Conservation (phyloP, 2,888 invertebrate species). For the Furcula furcula region DNA sequence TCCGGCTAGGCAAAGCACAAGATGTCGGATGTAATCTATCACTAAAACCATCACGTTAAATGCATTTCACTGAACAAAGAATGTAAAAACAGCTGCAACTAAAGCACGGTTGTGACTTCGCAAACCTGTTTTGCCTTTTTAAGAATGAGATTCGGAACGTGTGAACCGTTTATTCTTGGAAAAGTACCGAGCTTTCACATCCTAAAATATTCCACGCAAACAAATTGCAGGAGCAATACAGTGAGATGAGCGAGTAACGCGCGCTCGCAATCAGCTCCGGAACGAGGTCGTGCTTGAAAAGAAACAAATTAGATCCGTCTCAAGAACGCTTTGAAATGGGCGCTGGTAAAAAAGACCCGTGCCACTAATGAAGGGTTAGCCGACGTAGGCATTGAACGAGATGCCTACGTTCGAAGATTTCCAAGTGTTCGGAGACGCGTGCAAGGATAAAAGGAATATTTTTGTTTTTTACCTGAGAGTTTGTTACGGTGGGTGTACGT, state of each 20-base stretch:
- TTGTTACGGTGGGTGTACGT: no score
- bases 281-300: constrained; percentile 66
- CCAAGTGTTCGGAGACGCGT: constrained; percentile 10
- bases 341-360: constrained; percentile 54
- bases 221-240: constrained; percentile 53
- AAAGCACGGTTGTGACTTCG: constrained; percentile 22
- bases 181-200: constrained; percentile 28
- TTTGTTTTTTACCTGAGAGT: no score
- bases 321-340: constrained; percentile 67
- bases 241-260: constrained; percentile 56
- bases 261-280: constrained; percentile 56
- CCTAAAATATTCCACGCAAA: constrained; percentile 45
- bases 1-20: constrained; percentile 26
- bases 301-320: constrained; percentile 77
- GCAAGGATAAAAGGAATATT: constrained; percentile 10
- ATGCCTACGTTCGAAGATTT: constrained; percentile 12
- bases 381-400: constrained; percentile 25
- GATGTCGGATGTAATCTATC: constrained; percentile 31
- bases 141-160: constrained; percentile 44
- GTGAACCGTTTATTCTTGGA: constrained; percentile 26
- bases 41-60: constrained; percentile 38
- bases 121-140: constrained; percentile 42
- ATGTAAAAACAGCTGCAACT: constrained; percentile 3
- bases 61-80: constrained; percentile 41
- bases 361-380: constrained; percentile 69